These are phyloP conservation scores for Arizona elegans DNA, from an alignment of 2,113 vertebrate genomes.

Conservation along the genomic window DNA sequence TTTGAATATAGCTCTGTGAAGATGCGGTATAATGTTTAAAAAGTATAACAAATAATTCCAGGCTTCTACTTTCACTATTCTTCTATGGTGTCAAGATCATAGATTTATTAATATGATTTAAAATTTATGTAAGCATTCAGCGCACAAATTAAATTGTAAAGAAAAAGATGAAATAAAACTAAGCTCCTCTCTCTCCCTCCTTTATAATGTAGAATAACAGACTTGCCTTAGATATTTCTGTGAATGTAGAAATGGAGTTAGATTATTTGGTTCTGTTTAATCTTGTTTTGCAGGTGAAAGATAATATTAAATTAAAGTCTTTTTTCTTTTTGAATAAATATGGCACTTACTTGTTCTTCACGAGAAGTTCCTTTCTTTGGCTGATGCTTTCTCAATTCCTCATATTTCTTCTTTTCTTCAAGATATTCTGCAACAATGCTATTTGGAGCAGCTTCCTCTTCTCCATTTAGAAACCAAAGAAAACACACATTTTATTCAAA, in stretches of 20 bases:
- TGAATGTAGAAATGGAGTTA: background rate
- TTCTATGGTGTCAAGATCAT: background rate
- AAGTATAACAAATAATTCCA: background rate
- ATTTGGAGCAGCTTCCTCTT: conserved; percentile 68
- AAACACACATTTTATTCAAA: conserved; percentile 29
- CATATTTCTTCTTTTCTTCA: conserved; percentile 88
- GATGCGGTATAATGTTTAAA: background rate
- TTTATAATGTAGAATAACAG: background rate
- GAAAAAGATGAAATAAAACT: background rate
- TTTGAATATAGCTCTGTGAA: background rate
- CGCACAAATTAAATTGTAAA: background rate
- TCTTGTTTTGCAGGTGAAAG: background rate
- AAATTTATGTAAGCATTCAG: background rate
- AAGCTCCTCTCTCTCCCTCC: background rate
- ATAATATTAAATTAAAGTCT: background rate
- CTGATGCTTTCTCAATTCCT: conserved; percentile 80
- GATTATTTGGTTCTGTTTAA: background rate
- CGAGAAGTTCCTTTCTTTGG: conserved; percentile 77
- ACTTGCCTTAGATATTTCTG: background rate
- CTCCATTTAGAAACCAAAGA: conserved; percentile 55
- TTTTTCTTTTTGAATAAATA: background rate
- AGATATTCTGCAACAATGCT: conserved; percentile 89
- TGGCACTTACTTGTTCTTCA: conserved; percentile 77
- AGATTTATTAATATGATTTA: background rate
- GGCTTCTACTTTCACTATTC: background rate